A percentile compares a stretch with the other conserved stretches of the same genome.
These are phyloP conservation scores for Pegea sp. DNA, from an alignment of 23 tunicate species.

Conservation along the genomic window DNA sequence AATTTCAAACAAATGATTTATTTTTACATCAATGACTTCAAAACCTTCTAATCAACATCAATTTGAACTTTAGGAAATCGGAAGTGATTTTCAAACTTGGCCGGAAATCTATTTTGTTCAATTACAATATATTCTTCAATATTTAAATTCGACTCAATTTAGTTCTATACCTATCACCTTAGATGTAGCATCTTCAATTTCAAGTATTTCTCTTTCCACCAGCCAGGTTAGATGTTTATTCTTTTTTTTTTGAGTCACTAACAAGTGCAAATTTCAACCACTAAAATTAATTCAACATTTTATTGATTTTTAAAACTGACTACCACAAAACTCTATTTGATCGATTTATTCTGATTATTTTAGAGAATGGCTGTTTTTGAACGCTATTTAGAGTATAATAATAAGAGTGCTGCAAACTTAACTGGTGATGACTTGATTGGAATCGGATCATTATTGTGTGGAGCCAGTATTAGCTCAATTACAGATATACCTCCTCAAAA, in stretches of 20 bases:
- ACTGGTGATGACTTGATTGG: conserved; percentile 19
- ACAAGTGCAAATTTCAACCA: not conserved
- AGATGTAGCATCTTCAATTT: not conserved
- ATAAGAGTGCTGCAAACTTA: conserved; percentile 1
- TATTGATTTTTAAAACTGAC: not conserved
- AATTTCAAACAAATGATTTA: too few species aligned
- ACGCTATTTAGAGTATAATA: not conserved
- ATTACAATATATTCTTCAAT: not conserved
- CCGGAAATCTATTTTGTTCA: not conserved
- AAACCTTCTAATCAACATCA: too few species aligned
- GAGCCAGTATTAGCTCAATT: conserved; percentile 1
- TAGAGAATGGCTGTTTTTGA: conserved; percentile 10
- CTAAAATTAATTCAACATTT: not conserved
- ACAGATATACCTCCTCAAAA: not conserved
- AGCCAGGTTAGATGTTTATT: too few species aligned
- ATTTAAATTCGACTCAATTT: not conserved
- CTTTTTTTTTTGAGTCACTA: too few species aligned
- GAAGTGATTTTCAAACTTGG: not conserved
- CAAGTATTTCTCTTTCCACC: not conserved
- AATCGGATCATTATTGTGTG: conserved; percentile 15
- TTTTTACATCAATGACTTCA: too few species aligned
- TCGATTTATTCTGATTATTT: too few species aligned
- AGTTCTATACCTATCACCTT: not conserved
- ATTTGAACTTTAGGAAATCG: not conserved
- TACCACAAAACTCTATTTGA: too few species aligned